Evolutionary conservation across 2,888 invertebrate species (phyloP).

Genomic region (Epistrophella euchroma): DNA sequence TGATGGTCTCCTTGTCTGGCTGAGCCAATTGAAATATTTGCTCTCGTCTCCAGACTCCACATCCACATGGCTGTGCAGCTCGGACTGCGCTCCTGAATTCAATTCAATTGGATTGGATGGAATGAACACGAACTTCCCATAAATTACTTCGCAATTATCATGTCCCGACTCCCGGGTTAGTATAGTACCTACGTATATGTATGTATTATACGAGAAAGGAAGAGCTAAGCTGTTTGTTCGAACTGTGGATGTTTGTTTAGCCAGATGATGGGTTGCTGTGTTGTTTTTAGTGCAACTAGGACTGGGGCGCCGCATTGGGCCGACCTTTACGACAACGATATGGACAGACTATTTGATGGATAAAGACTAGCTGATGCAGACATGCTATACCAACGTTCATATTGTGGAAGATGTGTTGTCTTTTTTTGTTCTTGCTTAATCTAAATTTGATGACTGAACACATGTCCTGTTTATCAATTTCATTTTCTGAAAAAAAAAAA

Average conservation of each 20-base stretch:
- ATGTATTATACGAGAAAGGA: slow-evolving; percentile 29
- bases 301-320: slow-evolving; percentile 64
- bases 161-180: slow-evolving; percentile 55
- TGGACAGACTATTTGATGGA: slow-evolving; percentile 41
- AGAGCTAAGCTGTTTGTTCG: slow-evolving; percentile 38
- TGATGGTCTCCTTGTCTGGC: slow-evolving; percentile 18
- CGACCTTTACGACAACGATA: slow-evolving; percentile 32
- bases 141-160: slow-evolving; percentile 75
- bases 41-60: not conserved
- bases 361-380: slow-evolving; percentile 37
- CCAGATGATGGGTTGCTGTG: slow-evolving; percentile 56
- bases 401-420: slow-evolving; percentile 10
- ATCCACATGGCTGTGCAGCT: slow-evolving; percentile 18
- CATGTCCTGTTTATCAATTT: slow-evolving; percentile 44
- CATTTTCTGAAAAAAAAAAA: not conserved
- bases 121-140: slow-evolving; percentile 69
- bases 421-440: slow-evolving; percentile 6
- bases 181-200: not conserved
- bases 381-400: not conserved
- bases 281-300: slow-evolving; percentile 39
- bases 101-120: slow-evolving; percentile 70
- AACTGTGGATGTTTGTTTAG: slow-evolving; percentile 52
- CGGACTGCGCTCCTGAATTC: slow-evolving; percentile 60
- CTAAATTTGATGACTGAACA: slow-evolving; percentile 42
- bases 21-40: slow-evolving; percentile 73